Evolutionary conservation across 1,140 invertebrate species (phyloP).

Genomic region (Eulimnadia texana): DNA sequence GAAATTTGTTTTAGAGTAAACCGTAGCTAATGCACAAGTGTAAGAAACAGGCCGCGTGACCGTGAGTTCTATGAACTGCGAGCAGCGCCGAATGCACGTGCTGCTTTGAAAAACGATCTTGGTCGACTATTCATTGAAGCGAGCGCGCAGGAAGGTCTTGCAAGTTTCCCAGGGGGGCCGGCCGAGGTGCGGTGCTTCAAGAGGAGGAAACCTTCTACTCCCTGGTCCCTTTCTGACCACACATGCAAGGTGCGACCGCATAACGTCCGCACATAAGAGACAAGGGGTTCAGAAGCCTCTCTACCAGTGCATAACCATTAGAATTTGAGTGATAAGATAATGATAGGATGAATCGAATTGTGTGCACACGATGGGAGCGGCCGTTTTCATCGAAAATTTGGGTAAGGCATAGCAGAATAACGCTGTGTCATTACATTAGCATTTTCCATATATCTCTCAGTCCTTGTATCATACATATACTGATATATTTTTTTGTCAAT

Average conservation of each 20-base stretch:
- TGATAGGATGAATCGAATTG: too few relatives aligned
- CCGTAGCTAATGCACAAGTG: neutral
- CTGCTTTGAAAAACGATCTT: neutral
- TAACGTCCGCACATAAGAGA: neutral
- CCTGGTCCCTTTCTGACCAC: neutral
- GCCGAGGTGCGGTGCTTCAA: neutral
- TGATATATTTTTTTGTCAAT: too few relatives aligned
- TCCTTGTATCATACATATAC: too few relatives aligned
- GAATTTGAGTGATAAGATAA: neutral
- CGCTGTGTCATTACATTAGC: too few relatives aligned
- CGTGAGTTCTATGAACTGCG: neutral
- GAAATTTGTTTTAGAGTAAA: too few relatives aligned
- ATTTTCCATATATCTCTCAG: too few relatives aligned
- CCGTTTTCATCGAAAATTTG: too few relatives aligned
- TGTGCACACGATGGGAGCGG: too few relatives aligned
- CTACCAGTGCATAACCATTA: neutral
- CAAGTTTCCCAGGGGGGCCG: neutral
- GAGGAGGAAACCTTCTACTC: neutral
- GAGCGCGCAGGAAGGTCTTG: neutral
- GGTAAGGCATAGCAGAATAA: too few relatives aligned
- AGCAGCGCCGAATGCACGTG: neutral
- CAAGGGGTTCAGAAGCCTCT: too few relatives aligned
- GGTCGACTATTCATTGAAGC: neutral
- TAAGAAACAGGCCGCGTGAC: neutral
- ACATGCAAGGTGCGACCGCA: neutral